Conservation (phyloP, 1,140 invertebrate genomes). For the Gerris buenoi region DNA sequence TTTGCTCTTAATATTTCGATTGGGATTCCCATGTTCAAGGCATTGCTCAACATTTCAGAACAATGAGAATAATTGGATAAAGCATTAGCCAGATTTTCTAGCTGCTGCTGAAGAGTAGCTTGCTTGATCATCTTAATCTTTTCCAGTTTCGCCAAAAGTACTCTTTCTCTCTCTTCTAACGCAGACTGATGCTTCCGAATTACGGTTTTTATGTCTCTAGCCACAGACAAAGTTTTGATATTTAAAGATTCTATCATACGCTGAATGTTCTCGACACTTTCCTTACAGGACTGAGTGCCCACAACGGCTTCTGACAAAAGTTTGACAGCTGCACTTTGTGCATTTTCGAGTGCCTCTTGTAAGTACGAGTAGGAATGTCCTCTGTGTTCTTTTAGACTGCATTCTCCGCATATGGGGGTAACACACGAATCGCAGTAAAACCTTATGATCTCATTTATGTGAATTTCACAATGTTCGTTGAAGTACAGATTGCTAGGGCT, state of each 20-base stretch:
- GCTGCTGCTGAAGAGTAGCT: conserved; percentile 50
- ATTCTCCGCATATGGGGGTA: conserved; percentile 50
- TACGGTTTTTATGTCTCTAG: conserved; percentile 50
- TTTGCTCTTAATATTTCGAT: conserved; percentile 54
- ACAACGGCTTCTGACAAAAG: conserved; percentile 34
- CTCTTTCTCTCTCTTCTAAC: conserved; percentile 63
- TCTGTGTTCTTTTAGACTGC: conserved; percentile 48
- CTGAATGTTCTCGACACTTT: conserved; percentile 43
- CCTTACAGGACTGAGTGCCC: conserved; percentile 34
- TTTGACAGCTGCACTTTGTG: conserved; percentile 32
- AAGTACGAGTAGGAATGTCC: conserved; percentile 50
- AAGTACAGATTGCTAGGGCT: conserved; percentile 6
- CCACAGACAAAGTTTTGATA: conserved; percentile 46
- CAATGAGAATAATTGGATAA: conserved; percentile 45
- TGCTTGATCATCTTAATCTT: conserved; percentile 54
- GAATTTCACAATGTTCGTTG: conserved; percentile 37
- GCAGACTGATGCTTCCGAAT: conserved; percentile 45
- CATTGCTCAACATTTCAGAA: conserved; percentile 45
- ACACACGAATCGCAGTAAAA: conserved; percentile 59
- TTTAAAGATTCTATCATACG: conserved; percentile 49
- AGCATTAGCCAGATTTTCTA: conserved; percentile 47
- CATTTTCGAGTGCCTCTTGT: conserved; percentile 48
- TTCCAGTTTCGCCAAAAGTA: conserved; percentile 59
- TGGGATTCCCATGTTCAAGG: conserved; percentile 39
- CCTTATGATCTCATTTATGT: conserved; percentile 44